Base-by-base conservation (phyloP, 2,113 vertebrate genomes). In the Mesocricetus auratus region DNA sequence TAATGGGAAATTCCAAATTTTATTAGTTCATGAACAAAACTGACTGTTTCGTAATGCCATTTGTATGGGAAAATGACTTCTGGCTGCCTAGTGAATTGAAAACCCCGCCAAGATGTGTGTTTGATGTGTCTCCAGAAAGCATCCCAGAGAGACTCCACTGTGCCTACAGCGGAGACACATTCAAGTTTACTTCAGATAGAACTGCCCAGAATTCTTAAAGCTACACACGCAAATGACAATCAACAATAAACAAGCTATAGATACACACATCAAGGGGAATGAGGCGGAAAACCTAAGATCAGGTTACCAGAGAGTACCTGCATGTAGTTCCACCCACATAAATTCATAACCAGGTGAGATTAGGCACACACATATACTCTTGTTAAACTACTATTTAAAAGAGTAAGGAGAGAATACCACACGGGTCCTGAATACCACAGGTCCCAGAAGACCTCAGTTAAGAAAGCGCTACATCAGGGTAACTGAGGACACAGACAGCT, bases 321-420 rank as follows among this genome's bases (percentile, higher is more conserved):
- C n/a, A 10, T 68, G 66, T 81, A 91, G 75, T 93, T 96, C 29
- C 31, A 86, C 42, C 21, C 60, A 69, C 10, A 0, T 50, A 56
- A 90, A 95, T 92, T 95, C 60, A 95, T 87, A 96, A 47, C 36
- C 16, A 91, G 60, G 75, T 7, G 83, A 91, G 94, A 92, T 95
- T 81, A 95, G 91, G 82, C 19, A 56, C 10, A 56, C 31, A 36
- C 86, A 50, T 71, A 96, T 13, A 53, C 10, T 39, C 39, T 91
- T 45, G 56, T 62, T 90, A 71, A 86, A 56, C 66, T 86, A 78
- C 31, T 86, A 94, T n/a, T 71, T 24, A 95, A 79, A 92, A 33
- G 5, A 91, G 19, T 33, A 60, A 69, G 36, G 42, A 60, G 87
- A 50, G 11, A 73, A 21, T 58, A 93, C 64, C 19, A 91, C 4